A percentile compares a stretch with the other conserved stretches of the same genome.
Evolutionary conservation across 2,888 invertebrate genomes (phyloP).

Genomic region (Hesperia comma): DNA sequence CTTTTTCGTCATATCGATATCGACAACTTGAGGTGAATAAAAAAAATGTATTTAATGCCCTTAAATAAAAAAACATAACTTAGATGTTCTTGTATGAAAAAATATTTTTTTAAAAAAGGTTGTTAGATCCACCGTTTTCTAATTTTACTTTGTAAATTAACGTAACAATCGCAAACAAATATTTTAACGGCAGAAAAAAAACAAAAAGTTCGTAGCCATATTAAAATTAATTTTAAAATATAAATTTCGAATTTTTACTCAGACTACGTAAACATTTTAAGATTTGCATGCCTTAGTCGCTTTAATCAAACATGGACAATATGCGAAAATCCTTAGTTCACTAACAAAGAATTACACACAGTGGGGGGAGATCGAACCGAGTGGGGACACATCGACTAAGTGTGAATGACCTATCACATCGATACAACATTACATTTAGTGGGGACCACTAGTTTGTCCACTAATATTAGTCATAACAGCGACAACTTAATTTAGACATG

Average conservation of each 20-base stretch:
- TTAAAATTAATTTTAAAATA: not conserved
- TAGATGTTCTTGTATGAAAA: no score
- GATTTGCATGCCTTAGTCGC: slow-evolving; percentile 21
- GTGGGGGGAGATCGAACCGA: slow-evolving; percentile 69
- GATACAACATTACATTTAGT: slow-evolving; percentile 74
- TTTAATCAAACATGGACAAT: slow-evolving; percentile 24
- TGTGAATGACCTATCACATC: slow-evolving; percentile 67
- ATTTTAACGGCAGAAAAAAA: not conserved
- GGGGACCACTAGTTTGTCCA: slow-evolving; percentile 67
- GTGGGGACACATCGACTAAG: slow-evolving; percentile 73
- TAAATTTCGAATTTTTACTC: slow-evolving; percentile 11
- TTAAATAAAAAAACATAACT: no score
- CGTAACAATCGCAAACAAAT: no score
- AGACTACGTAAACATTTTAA: not conserved
- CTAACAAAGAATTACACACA: slow-evolving; percentile 48
- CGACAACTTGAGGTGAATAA: not conserved
- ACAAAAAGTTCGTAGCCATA: slow-evolving; percentile 16
- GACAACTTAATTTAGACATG: slow-evolving; percentile 71
- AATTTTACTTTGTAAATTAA: no score
- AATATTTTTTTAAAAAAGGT: no score
- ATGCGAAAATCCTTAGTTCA: slow-evolving; percentile 18
- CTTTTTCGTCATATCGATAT: not conserved
- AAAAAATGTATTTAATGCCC: not conserved
- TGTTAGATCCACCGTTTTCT: no score
- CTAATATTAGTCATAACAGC: slow-evolving; percentile 72